A percentile compares a stretch with the other conserved stretches of the same genome.
Evolutionary conservation across 2,797 vertebrate genomes (phyloP).

Genomic region (Siniperca obscura): DNA sequence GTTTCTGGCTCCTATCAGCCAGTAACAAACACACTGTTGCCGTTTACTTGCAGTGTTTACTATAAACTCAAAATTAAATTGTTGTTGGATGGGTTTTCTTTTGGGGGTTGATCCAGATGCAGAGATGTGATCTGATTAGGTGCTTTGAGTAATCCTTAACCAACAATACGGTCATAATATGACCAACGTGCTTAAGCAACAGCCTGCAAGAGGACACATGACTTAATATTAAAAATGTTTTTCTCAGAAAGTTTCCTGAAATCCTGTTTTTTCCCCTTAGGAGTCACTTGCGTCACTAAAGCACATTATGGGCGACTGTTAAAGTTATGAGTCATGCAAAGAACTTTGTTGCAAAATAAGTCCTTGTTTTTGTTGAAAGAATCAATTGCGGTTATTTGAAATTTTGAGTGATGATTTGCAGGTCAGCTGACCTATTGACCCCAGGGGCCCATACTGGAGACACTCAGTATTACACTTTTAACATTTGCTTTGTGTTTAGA

Average conservation of each 20-base stretch:
- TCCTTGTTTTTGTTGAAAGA: slow-evolving; percentile 14
- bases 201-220: not conserved
- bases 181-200: slow-evolving; percentile 4
- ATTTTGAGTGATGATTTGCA: slow-evolving; percentile 26
- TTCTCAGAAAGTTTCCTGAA: slow-evolving; percentile 5
- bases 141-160: not conserved
- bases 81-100: not conserved
- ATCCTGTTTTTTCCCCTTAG: not conserved
- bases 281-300: slow-evolving; percentile 2
- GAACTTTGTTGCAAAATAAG: slow-evolving; percentile 16
- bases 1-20: not conserved
- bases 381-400: slow-evolving; percentile 8
- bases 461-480: slow-evolving; percentile 1
- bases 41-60: not conserved
- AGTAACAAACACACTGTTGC: not conserved
- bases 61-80: not conserved
- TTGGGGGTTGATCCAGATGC: not conserved
- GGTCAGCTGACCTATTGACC: slow-evolving; percentile 70
- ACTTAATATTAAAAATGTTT: slow-evolving; percentile 4
- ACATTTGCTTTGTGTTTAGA: not conserved
- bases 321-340: slow-evolving; percentile 17
- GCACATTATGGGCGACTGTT: not conserved
- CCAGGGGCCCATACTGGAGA: slow-evolving; percentile 2
- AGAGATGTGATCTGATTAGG: not conserved
- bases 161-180: not conserved